Percentiles rank a stretch among this genome's conserved stretches.
Conservation (phyloP, 2,888 invertebrate genomes). For the Drosophila merina region DNA sequence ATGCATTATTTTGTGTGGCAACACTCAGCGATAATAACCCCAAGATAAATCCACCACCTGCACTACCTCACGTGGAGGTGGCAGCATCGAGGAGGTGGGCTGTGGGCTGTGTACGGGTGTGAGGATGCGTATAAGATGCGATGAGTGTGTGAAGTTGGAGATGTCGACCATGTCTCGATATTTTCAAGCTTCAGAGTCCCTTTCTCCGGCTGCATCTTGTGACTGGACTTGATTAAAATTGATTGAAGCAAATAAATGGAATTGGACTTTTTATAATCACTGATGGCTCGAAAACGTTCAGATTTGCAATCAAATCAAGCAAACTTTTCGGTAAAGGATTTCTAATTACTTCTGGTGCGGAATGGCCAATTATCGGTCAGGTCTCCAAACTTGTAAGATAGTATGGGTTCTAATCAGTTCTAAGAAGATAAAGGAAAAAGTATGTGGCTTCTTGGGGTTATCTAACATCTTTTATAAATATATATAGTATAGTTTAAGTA, state of each 20-base stretch:
- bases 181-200: conserved; percentile 38
- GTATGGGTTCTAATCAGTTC: neutral
- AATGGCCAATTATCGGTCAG: neutral
- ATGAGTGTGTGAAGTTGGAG: conserved; percentile 35
- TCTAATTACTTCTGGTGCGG: conserved; percentile 51
- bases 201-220: conserved; percentile 22
- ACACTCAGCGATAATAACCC: conserved; percentile 78
- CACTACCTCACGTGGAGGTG: neutral
- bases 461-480: no score
- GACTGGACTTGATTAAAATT: conserved; percentile 75
- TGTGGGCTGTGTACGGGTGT: conserved; percentile 1
- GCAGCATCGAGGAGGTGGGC: conserved; percentile 2
- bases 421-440: neutral
- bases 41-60: conserved; percentile 65
- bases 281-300: conserved; percentile 36
- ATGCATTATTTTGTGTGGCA: conserved; percentile 79
- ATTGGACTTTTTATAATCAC: conserved; percentile 64
- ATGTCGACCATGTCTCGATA: conserved; percentile 37
- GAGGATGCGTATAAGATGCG: conserved; percentile 30
- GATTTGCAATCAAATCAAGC: conserved; percentile 45
- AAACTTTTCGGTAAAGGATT: conserved; percentile 31
- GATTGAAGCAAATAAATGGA: conserved; percentile 76
- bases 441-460: no score
- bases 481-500: no score
- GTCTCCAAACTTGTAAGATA: neutral